Percentiles rank a stretch among this genome's conserved stretches.
Evolutionary conservation across 2,113 vertebrate species (phyloP).

Genomic region (Chitala chitala): DNA sequence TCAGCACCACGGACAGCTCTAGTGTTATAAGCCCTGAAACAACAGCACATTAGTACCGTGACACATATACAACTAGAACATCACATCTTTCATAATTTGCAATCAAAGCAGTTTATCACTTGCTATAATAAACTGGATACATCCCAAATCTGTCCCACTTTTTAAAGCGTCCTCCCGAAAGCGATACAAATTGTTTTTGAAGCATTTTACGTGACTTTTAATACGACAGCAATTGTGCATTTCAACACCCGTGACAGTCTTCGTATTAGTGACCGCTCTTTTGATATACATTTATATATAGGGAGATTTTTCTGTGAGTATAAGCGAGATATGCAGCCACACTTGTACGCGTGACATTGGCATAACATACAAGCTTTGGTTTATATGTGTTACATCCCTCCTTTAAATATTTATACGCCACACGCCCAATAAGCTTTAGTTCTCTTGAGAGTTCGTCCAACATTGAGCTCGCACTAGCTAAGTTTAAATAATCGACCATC

Average conservation of each 20-base stretch:
- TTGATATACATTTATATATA: too few relatives aligned
- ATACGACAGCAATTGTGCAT: too few relatives aligned
- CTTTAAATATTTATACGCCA: constrained; percentile 5
- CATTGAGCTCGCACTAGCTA: not conserved
- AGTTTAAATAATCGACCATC: constrained; percentile 3
- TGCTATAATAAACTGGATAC: not conserved
- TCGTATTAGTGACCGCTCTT: too few relatives aligned
- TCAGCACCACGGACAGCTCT: constrained; percentile 24
- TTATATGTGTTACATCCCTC: not conserved
- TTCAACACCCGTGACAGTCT: too few relatives aligned
- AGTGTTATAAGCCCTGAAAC: too few relatives aligned
- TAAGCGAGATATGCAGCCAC: too few relatives aligned
- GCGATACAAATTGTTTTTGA: not conserved
- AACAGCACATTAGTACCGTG: too few relatives aligned
- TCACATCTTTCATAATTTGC: too few relatives aligned
- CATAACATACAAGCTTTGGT: not conserved
- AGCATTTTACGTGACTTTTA: not conserved
- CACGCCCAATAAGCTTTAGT: constrained; percentile 4
- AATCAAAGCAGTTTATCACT: too few relatives aligned
- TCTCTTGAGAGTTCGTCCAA: constrained; percentile 15
- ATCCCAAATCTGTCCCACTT: not conserved
- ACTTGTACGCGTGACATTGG: not conserved
- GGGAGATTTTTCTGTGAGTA: too few relatives aligned
- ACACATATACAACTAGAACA: too few relatives aligned
- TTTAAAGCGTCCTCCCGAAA: too few relatives aligned